Evolutionary conservation across 1,140 invertebrate species (phyloP), one percentile per base, ranked within the genome.

Genomic region (Plutomurus gul): DNA sequence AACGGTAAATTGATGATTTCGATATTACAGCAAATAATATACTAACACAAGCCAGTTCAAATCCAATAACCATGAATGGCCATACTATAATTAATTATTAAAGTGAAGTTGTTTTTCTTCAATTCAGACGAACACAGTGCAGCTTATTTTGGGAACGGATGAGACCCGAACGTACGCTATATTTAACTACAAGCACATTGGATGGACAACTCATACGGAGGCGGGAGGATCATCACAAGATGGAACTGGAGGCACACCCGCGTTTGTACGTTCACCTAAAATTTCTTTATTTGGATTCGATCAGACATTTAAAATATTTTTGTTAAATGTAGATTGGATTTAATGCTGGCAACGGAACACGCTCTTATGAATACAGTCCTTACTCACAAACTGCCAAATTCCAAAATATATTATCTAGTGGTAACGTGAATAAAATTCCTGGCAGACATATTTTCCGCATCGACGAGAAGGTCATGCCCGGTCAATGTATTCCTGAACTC

Each of bases 121-220:
- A 37, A 77, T 18, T 40, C 86, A 95, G 91, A 97, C 95, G 3
- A 98, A 98, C 85, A 96, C 95, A 0, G 98, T 97, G 87, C 96
- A 99, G 91, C 88, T 95, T 87, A 91, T 98, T 3, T 84, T 99
- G 30, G 94, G 93, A 0, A 97, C 96, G 0, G 96, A 98, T 87
- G 96, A 97, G 88, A 94, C 96, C 6, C 93, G 93, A 84, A 95
- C 95, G 0, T 99, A 97, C 83, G 94, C 92, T 0, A 96, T 99
- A 25, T 97, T 96, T 85, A 98, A 98, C 87, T 99, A 98, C 85
- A 89, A 92, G 3, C 91, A 94, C 60, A 90, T 98, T 47, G 91
- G 92, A 82, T 98, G 96, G 96, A 94, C 93, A 1, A 92, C 92
- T 18, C 94, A 96, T 82, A 96, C 95, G 0, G 95, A 96, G 86